Evolutionary conservation across 2,888 invertebrate species (phyloP).

Genomic region (Poecilus cupreus): DNA sequence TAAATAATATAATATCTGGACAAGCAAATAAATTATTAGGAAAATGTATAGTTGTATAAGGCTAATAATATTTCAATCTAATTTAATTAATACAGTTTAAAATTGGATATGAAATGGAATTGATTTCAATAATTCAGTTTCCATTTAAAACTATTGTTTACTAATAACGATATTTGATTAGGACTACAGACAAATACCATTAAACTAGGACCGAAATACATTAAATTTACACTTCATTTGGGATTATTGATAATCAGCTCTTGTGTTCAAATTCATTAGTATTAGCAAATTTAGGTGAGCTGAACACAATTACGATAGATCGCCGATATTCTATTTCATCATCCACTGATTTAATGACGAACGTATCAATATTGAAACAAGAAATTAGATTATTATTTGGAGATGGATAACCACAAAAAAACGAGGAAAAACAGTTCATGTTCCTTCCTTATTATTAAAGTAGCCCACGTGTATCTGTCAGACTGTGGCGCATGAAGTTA

Average conservation of each 20-base stretch:
- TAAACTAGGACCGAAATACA: background rate
- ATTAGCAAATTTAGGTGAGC: background rate
- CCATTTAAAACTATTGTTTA: constrained; percentile 11
- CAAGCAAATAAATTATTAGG: too few species aligned
- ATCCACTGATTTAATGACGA: background rate
- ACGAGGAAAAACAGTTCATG: too few species aligned
- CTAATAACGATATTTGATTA: constrained; percentile 19
- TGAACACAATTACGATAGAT: background rate
- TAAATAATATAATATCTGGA: too few species aligned
- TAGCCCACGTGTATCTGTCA: too few species aligned
- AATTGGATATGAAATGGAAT: constrained; percentile 1
- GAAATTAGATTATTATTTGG: too few species aligned
- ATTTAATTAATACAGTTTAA: background rate
- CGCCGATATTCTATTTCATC: background rate
- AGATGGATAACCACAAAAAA: too few species aligned
- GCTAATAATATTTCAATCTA: background rate
- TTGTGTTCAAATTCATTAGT: constrained; percentile 1
- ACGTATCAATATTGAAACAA: too few species aligned
- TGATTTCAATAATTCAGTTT: constrained; percentile 1
- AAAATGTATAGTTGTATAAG: too few species aligned
- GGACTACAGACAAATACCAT: constrained; percentile 17
- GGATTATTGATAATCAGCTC: background rate
- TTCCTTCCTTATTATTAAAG: too few species aligned
- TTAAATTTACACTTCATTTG: constrained; percentile 23
- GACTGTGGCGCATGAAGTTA: too few species aligned